A percentile compares a stretch with the other conserved stretches of the same genome.
These are phyloP conservation scores for Sprattus sprattus DNA, from an alignment of 2,113 vertebrate genomes.

Conservation along the genomic window DNA sequence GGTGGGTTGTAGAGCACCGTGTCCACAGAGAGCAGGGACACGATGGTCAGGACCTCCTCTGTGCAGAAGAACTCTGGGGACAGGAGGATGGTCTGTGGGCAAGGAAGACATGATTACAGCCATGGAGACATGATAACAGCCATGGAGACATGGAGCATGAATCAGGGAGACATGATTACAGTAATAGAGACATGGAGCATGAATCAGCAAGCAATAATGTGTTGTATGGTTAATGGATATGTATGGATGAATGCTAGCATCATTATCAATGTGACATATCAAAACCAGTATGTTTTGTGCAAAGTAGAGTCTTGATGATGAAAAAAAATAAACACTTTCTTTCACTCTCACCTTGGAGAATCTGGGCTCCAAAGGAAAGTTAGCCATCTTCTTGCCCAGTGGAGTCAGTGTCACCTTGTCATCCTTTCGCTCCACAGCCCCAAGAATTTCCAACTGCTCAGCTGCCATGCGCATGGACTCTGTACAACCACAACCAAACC, in stretches of 20 bases:
- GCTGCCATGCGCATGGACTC: conserved; percentile 84
- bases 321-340: not conserved
- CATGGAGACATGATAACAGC: too few relatives aligned
- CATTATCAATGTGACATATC: not conserved
- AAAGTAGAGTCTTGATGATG: not conserved
- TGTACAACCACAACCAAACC: conserved; percentile 51
- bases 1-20: conserved; percentile 88
- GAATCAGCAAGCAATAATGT: not conserved
- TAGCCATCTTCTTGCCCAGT: conserved; percentile 92
- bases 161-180: not conserved
- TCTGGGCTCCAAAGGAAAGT: conserved; percentile 90
- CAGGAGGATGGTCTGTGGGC: conserved; percentile 84
- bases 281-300: not conserved
- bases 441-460: conserved; percentile 86
- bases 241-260: not conserved
- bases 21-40: conserved; percentile 91
- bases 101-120: conserved; percentile 5
- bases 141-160: too few relatives aligned
- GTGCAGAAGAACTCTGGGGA: conserved; percentile 87
- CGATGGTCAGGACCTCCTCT: conserved; percentile 89
- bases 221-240: not conserved
- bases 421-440: conserved; percentile 82
- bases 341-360: conserved; percentile 83
- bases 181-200: not conserved
- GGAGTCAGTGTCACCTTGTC: conserved; percentile 79